Evolutionary conservation across 1,140 invertebrate genomes (phyloP), one percentile per base, ranked within the genome.

Genomic region (Anadara kagoshimensis): DNA sequence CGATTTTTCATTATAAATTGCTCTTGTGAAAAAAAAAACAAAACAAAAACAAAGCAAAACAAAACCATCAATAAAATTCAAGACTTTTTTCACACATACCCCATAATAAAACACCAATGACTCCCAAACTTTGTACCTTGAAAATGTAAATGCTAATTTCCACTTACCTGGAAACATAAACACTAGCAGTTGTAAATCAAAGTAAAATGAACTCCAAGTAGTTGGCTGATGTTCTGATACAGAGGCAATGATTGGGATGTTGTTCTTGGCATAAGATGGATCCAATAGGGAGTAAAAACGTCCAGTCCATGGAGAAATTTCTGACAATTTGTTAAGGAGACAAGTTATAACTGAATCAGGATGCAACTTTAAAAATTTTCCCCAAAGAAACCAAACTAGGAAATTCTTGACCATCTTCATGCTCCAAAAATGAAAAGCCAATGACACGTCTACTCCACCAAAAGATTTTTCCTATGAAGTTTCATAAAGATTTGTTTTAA

Each of bases 161-260:
- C 14, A 54, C 74, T 72, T 73, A 89, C 88, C 87, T 77, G 91
- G 97, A 90, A 99, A 99, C 61, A 98, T 90, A 88, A 98, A 98
- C 49, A 98, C 96, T 22, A 99, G 91, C 75, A 99, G 94, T 81
- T 97, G 95, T 44, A 99, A 92, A 91, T 99, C 97, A 90, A 99
- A 99, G 89, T 98, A 99, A 90, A 99, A 99, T 0, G 97, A 98
- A 69, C 95, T 97, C 98, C 98, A 99, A 1, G 97, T 96, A 12
- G 98, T 99, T 0, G 98, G 97, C 90, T 99, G 97, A 93, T 99
- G 98, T 90, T 99, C 97, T 10, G 97, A 99, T 1, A 99, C 97
- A 1, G 97, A 98, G 18, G 97, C 97, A 87, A 99, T 99, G 82
- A 99, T 99, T 63, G 97, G 98, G 90, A 99, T 99, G 89, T 99